Conservation (phyloP, 2,888 invertebrate genomes). For the Eretmocerus hayati region DNA sequence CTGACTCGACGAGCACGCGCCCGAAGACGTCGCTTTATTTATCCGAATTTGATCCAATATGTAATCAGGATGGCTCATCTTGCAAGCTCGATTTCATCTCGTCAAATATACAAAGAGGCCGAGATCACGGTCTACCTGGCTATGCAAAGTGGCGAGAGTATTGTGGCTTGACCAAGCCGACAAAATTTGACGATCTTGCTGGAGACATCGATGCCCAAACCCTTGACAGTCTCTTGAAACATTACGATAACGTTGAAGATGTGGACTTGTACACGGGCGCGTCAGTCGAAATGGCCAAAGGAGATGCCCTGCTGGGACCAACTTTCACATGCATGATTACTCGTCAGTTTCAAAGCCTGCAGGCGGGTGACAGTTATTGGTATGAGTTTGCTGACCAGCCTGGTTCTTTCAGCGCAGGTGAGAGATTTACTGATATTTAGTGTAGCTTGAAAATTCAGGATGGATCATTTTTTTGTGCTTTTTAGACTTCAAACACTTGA, state of each 20-base stretch:
- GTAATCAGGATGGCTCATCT: constrained; percentile 43
- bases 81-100: constrained; percentile 81
- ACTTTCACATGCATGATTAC: constrained; percentile 77
- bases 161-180: constrained; percentile 62
- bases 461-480: no score
- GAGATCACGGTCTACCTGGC: constrained; percentile 79
- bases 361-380: constrained; percentile 81
- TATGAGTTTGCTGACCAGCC: constrained; percentile 67
- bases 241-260: constrained; percentile 74
- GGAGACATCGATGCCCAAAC: constrained; percentile 61
- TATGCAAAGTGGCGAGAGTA: constrained; percentile 71
- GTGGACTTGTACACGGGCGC: constrained; percentile 86
- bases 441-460: no score
- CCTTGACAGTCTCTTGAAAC: constrained; percentile 54
- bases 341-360: constrained; percentile 76
- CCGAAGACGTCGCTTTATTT: constrained; percentile 57
- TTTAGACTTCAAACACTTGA: no score
- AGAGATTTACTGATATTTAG: no score
- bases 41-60: constrained; percentile 54
- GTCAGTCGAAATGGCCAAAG: constrained; percentile 67
- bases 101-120: constrained; percentile 79
- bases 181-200: constrained; percentile 59
- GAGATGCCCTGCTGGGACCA: constrained; percentile 72
- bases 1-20: constrained; percentile 41
- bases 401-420: constrained; percentile 63